Conservation (phyloP, 2,888 invertebrate genomes). For the Drosophila buzzatii region DNA sequence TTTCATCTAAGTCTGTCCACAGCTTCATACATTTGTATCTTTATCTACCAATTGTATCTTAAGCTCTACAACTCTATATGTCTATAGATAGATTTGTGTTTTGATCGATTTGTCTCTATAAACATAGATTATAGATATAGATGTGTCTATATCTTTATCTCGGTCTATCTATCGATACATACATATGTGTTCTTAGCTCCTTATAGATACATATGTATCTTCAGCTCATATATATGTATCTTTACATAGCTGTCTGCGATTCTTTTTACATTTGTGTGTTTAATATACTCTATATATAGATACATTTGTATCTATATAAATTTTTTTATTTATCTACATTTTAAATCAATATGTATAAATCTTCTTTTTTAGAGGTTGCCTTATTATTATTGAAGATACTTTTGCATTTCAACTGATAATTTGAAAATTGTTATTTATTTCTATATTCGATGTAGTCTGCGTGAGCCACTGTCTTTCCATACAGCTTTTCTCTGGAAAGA, state of each 20-base stretch:
- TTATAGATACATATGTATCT: background rate
- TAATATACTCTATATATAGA: background rate
- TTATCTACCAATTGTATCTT: no score
- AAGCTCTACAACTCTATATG: no score
- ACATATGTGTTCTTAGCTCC: background rate
- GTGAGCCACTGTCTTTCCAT: conserved; percentile 1
- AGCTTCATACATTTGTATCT: background rate
- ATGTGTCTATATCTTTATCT: background rate
- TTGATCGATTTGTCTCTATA: background rate
- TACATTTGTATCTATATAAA: background rate
- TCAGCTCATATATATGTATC: background rate
- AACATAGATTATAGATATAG: no score
- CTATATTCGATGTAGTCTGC: background rate
- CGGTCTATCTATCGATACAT: background rate
- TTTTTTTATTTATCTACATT: no score
- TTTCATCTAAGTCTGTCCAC: no score
- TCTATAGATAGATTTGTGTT: background rate
- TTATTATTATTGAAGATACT: no score
- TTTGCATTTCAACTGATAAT: no score
- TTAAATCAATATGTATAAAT: no score
- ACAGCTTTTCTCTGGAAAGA: background rate
- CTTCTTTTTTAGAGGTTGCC: no score
- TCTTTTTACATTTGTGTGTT: background rate
- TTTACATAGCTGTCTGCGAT: background rate
- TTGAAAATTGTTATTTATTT: no score